Evolutionary conservation across 30 jellyfish, hydroid and myxozoan genomes (phyloP).

Genomic region (Mastigias papua): DNA sequence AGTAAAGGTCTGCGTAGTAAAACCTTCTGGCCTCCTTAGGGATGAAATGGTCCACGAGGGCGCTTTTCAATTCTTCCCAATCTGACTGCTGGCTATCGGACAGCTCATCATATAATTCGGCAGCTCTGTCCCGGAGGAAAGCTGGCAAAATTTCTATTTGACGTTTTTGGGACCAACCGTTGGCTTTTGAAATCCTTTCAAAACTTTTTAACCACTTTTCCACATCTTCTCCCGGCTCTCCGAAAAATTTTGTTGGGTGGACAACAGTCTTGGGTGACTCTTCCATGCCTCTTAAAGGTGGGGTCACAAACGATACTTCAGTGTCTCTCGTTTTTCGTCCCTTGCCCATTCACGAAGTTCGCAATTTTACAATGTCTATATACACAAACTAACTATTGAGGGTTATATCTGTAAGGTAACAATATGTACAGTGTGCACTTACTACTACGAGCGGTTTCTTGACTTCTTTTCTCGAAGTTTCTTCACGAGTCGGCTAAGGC

Average conservation of each 20-base stretch:
- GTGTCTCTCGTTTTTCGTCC: no score
- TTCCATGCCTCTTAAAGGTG: no score
- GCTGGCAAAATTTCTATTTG: constrained; percentile 26
- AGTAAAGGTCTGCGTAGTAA: constrained; percentile 13
- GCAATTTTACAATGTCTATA: no score
- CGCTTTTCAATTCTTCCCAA: neutral
- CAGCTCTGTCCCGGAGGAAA: constrained; percentile 36
- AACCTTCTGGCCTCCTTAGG: constrained; percentile 21
- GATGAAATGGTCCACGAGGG: neutral
- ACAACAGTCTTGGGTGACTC: neutral
- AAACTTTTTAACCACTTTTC: constrained; percentile 45
- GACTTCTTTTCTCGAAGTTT: no score
- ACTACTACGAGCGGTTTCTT: no score
- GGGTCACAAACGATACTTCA: no score
- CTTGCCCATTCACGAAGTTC: no score
- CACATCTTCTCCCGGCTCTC: constrained; percentile 31
- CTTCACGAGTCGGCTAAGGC: no score
- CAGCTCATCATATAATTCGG: constrained; percentile 38
- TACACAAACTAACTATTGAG: no score
- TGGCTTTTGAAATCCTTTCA: constrained; percentile 23
- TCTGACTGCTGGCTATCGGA: neutral
- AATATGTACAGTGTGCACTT: no score
- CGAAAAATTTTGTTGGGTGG: constrained; percentile 15
- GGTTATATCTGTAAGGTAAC: no score
- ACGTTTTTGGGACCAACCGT: constrained; percentile 20